Evolutionary conservation across 2,797 vertebrate species (phyloP).

Genomic region (Acrocephalus scirpaceus): DNA sequence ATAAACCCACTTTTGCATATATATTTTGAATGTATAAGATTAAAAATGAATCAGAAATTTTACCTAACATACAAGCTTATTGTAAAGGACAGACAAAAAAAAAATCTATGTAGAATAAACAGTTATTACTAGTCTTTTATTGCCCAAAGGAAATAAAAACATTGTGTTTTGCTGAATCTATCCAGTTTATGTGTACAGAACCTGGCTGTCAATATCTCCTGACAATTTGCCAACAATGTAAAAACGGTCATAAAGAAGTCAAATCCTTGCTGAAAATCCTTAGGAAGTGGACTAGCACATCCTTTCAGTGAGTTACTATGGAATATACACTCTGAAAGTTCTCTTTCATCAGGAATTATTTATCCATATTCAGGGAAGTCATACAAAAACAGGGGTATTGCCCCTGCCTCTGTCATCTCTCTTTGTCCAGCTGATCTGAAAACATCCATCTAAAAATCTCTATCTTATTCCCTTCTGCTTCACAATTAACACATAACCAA

Average conservation of each 20-base stretch:
- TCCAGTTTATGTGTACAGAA: background rate
- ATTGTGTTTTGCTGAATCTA: background rate
- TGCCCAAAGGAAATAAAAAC: background rate
- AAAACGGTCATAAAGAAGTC: background rate
- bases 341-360: background rate
- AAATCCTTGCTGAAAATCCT: background rate
- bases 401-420: background rate
- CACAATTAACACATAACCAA: background rate
- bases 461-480: background rate
- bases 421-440: background rate
- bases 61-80: background rate
- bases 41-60: background rate
- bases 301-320: background rate
- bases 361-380: background rate
- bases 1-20: background rate
- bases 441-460: background rate
- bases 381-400: background rate
- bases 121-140: background rate
- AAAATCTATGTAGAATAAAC: background rate
- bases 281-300: fast-evolving
- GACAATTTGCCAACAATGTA: background rate
- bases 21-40: background rate
- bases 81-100: background rate
- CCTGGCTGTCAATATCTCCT: background rate
- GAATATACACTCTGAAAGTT: background rate